A percentile compares a stretch with the other conserved stretches of the same genome.
Conservation (phyloP, 2,797 vertebrate species). For the Gobionotothen gibberifrons region DNA sequence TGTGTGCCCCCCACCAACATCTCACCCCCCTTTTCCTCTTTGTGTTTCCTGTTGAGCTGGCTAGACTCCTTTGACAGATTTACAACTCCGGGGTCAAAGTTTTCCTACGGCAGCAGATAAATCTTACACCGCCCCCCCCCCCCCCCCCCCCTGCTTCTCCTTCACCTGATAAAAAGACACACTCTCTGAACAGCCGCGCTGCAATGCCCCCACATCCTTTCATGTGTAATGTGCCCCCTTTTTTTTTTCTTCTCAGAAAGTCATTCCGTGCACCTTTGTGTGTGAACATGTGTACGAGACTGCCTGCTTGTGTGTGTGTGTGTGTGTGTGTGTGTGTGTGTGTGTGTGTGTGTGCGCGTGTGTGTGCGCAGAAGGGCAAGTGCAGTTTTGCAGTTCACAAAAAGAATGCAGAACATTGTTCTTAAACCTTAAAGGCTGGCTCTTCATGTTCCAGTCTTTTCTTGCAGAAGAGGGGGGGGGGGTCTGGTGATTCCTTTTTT, state of each 20-base stretch:
- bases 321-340: neutral
- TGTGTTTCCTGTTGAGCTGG: slow-evolving; percentile 85
- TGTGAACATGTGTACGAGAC: slow-evolving; percentile 35
- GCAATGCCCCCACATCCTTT: slow-evolving; percentile 68
- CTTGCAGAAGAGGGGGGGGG: neutral
- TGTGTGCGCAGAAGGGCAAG: slow-evolving; percentile 5
- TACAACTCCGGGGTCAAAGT: slow-evolving; percentile 87
- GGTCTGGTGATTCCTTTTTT: slow-evolving; percentile 20
- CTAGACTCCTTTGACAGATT: slow-evolving; percentile 88
- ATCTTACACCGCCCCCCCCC: slow-evolving; percentile 71
- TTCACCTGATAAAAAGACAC: slow-evolving; percentile 82
- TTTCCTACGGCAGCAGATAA: slow-evolving; percentile 85
- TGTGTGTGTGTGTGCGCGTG: slow-evolving; percentile 1
- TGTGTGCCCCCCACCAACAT: slow-evolving; percentile 24
- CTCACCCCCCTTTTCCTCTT: slow-evolving; percentile 68
- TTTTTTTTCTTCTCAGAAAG: slow-evolving; percentile 23
- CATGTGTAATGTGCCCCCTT: slow-evolving; percentile 67
- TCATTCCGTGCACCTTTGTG: slow-evolving; percentile 22
- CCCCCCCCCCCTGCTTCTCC: slow-evolving; percentile 49
- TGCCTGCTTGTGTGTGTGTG: slow-evolving; percentile 10
- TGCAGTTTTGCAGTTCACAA: slow-evolving; percentile 70
- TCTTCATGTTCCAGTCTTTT: slow-evolving; percentile 71
- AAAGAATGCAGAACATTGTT: slow-evolving; percentile 82
- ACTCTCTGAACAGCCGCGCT: slow-evolving; percentile 58
- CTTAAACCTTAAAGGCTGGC: slow-evolving; percentile 12